Evolutionary conservation across 2,113 vertebrate species (phyloP).

Genomic region (Podilymbus podiceps): DNA sequence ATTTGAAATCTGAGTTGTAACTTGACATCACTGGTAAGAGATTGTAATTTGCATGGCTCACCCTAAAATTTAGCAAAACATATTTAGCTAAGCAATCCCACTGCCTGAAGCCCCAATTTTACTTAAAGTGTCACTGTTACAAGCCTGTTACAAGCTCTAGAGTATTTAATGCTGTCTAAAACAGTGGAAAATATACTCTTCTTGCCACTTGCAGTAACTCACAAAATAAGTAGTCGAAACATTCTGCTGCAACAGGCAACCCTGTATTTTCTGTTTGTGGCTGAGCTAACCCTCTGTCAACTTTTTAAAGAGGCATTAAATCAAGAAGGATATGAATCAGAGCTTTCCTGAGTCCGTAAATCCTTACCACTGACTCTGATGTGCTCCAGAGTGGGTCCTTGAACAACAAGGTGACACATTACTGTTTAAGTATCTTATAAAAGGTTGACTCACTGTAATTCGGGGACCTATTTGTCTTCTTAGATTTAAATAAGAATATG

Average conservation of each 20-base stretch:
- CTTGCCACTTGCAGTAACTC: neutral
- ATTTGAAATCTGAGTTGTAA: neutral
- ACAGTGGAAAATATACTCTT: neutral
- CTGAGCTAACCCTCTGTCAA: neutral
- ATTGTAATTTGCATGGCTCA: neutral
- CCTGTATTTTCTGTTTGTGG: neutral
- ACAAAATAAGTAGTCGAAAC: neutral
- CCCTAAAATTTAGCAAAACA: neutral
- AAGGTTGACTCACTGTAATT: neutral
- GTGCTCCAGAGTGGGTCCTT: neutral
- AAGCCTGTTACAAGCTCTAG: neutral
- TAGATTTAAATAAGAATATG: neutral
- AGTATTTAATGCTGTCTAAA: neutral
- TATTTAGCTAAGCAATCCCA: neutral
- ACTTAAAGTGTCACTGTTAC: neutral
- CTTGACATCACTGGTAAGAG: neutral
- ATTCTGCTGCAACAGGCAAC: neutral
- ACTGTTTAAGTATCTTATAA: neutral
- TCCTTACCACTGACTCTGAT: neutral
- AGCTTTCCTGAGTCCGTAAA: neutral
- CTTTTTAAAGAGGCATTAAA: neutral
- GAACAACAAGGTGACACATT: neutral
- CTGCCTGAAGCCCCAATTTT: neutral
- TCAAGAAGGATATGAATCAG: neutral
- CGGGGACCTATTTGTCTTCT: neutral